Conservation (phyloP, 2,797 vertebrate genomes). For the Chaunax sp. region DNA sequence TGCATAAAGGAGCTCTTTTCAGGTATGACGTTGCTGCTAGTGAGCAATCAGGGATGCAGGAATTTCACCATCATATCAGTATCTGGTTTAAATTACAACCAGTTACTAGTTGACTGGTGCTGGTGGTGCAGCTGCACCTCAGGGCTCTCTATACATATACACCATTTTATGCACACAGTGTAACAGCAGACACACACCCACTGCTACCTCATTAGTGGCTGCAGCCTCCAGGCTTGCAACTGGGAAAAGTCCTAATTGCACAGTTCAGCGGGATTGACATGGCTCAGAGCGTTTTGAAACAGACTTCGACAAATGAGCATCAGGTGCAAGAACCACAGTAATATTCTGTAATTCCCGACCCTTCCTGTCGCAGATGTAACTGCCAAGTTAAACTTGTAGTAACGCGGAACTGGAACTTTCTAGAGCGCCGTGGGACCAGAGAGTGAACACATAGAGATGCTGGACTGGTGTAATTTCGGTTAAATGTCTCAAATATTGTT, state of each 20-base stretch:
- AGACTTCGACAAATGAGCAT: constrained; percentile 64
- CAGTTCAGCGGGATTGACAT: constrained; percentile 74
- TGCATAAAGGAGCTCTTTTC: constrained; percentile 25
- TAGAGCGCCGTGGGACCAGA: constrained; percentile 1
- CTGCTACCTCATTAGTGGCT: constrained; percentile 71
- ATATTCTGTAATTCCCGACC: constrained; percentile 42
- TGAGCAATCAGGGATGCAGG: constrained; percentile 17
- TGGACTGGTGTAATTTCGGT: background rate
- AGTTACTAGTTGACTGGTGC: constrained; percentile 22
- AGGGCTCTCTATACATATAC: constrained; percentile 49
- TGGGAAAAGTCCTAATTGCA: constrained; percentile 70
- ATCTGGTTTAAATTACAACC: constrained; percentile 5
- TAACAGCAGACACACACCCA: constrained; percentile 42
- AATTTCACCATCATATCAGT: constrained; percentile 10
- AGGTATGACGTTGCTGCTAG: constrained; percentile 19
- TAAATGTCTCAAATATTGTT: background rate
- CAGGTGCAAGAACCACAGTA: constrained; percentile 59
- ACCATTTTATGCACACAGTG: constrained; percentile 47
- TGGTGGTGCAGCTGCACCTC: constrained; percentile 43
- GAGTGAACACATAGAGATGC: background rate
- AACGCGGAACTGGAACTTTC: constrained; percentile 23
- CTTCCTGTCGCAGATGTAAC: constrained; percentile 16
- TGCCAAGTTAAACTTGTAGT: constrained; percentile 17
- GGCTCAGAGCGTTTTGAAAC: constrained; percentile 60
- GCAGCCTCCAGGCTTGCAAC: constrained; percentile 64